phyloP scores from a whole-genome alignment of 2,888 invertebrate species.

The Tupiocoris notatus region DNA sequence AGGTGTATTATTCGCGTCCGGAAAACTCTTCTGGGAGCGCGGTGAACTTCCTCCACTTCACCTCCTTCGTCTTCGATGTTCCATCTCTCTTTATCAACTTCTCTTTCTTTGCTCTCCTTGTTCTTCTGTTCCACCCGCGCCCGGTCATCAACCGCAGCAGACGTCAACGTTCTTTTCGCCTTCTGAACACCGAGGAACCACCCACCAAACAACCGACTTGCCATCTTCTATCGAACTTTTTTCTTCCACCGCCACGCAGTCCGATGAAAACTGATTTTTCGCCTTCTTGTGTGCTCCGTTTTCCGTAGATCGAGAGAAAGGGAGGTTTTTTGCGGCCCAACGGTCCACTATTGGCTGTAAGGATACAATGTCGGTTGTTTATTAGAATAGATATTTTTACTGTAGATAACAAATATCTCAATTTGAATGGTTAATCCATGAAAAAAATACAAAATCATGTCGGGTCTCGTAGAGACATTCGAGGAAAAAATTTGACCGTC shows the following conservation, averaged over 20 bases:
- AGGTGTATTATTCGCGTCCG: constrained; percentile 3
- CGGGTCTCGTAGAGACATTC: no score
- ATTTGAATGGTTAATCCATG: no score
- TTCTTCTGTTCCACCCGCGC: neutral
- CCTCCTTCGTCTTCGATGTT: neutral
- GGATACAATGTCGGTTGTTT: no score
- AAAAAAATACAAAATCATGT: no score
- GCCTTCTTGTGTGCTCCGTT: no score
- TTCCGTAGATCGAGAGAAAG: no score
- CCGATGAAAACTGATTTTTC: neutral
- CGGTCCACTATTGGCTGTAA: no score
- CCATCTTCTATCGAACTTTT: neutral
- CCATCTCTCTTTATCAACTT: neutral
- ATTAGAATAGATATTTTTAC: no score
- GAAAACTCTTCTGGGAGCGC: constrained; percentile 10
- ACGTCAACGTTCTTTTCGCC: neutral
- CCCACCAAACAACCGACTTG: neutral
- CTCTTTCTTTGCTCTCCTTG: neutral
- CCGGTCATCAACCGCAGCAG: neutral
- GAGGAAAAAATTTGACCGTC: no score
- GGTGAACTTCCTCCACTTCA: neutral
- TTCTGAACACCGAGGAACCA: neutral
- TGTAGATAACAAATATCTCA: no score
- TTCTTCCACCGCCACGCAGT: neutral
- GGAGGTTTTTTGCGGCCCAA: no score